Evolutionary conservation across 2,888 invertebrate genomes (phyloP), one percentile per base, ranked within the genome.

Genomic region (Noctua janthe): DNA sequence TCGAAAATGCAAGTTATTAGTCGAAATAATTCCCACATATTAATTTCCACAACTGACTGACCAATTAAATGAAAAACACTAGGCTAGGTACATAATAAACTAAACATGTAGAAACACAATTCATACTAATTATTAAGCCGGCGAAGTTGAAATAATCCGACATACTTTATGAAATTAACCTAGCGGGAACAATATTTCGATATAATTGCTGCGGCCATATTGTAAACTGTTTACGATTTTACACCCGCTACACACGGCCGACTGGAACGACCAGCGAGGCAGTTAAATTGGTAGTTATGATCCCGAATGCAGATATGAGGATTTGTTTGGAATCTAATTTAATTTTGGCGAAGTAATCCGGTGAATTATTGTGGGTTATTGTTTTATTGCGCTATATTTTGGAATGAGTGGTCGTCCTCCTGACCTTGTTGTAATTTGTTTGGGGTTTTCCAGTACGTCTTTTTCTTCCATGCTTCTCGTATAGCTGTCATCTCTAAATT

Each of bases 121-220:
- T 54, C 82, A 69, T 47, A 76, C 70, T 74, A 73, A 84, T 85
- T 77, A 88, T 78, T 71, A 78, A 78, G 64, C 80, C 54, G 49
- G 70, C 67, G 54, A 76, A 78, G 79, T 81, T 74, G 79, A 81
- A 83, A 80, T 83, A 86, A 88, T 75, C 82, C 83, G n/a, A 64
- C 43, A 59, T 80, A 82, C 71, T 83, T 79, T 76, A 89, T 86
- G 71, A 71, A 83, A 85, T 90, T 80, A 84, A 81, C 79, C 87
- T 72, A 79, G 76, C 59, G 85, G 83, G 90, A 82, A 85, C 78
- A 83, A 90, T 89, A 88, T 87, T 89, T 90, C 84, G 83, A 71
- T 74, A 81, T 87, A 89, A 90, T 90, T 87, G 89, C 73, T 71
- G 64, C 71, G n/a, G 75, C 77, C 78, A 74, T 86, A 80, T 67